Evolutionary conservation across 2,797 vertebrate genomes (phyloP).

Genomic region (Chelon auratus): DNA sequence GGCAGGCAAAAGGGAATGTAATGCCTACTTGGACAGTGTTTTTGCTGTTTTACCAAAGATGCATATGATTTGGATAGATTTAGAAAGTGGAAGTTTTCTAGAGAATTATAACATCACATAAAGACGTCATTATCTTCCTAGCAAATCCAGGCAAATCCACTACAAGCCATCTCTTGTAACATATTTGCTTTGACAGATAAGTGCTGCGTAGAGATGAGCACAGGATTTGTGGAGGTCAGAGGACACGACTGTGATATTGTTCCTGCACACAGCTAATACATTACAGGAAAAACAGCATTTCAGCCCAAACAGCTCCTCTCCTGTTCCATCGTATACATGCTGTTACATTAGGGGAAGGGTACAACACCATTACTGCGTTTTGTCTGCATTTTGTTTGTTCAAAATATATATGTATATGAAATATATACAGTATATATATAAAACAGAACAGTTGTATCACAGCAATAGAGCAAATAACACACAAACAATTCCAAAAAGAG

Average conservation of each 20-base stretch:
- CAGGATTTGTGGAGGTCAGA: constrained; percentile 25
- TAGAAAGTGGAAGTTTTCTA: not conserved
- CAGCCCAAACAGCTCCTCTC: not conserved
- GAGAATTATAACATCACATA: too few relatives aligned
- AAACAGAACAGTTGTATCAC: not conserved
- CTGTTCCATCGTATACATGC: not conserved
- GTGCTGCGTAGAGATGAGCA: constrained; percentile 1
- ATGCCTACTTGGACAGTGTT: not conserved
- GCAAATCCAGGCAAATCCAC: not conserved
- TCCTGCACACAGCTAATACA: constrained; percentile 1
- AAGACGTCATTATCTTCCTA: too few relatives aligned
- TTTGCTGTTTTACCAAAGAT: not conserved
- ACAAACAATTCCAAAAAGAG: not conserved
- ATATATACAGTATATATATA: not conserved
- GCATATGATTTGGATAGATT: not conserved
- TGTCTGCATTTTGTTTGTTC: not conserved
- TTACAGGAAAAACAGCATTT: constrained; percentile 3
- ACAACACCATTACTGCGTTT: constrained; percentile 1
- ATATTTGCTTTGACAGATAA: constrained; percentile 15
- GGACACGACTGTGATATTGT: not conserved
- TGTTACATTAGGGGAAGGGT: constrained; percentile 15
- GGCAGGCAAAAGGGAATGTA: not conserved
- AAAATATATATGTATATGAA: not conserved
- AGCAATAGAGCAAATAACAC: not conserved
- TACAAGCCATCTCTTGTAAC: constrained; percentile 5